Evolutionary conservation across 2,888 invertebrate genomes (phyloP).

Genomic region (Drosophila glabriapex): DNA sequence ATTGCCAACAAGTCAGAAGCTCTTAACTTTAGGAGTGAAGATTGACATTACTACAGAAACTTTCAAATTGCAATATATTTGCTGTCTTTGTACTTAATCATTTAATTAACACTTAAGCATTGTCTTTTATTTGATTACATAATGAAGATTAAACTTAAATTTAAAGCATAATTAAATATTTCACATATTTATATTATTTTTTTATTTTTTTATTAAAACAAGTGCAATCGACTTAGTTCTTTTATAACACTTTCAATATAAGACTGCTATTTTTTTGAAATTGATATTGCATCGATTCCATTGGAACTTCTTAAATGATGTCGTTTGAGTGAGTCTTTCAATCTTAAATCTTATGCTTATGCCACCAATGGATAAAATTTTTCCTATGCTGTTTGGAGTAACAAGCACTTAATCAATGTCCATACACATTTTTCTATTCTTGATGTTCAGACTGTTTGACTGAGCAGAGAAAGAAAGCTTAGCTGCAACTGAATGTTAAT

Average conservation of each 20-base stretch:
- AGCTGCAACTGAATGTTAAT: slow-evolving; percentile 43
- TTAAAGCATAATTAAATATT: not conserved
- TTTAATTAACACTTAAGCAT: not conserved
- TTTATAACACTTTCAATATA: not conserved
- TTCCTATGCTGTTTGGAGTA: not conserved
- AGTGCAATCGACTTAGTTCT: not conserved
- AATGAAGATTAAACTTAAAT: not conserved
- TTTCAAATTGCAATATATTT: not conserved
- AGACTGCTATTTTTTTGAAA: not conserved
- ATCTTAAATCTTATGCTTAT: not conserved
- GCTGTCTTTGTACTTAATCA: not conserved
- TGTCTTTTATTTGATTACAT: too few relatives aligned
- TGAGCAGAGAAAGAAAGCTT: not conserved
- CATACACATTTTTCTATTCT: slow-evolving; percentile 2
- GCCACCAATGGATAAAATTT: not conserved
- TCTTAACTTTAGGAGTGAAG: not conserved
- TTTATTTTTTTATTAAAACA: not conserved
- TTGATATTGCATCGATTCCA: not conserved
- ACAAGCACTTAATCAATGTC: not conserved
- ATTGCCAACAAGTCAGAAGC: not conserved
- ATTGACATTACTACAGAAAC: not conserved
- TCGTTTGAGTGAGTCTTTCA: not conserved
- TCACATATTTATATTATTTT: not conserved
- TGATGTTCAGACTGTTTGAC: slow-evolving; percentile 12
- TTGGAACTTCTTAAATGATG: not conserved